Base-by-base conservation (phyloP, 2,888 invertebrate species). In the Beris chalybata region DNA sequence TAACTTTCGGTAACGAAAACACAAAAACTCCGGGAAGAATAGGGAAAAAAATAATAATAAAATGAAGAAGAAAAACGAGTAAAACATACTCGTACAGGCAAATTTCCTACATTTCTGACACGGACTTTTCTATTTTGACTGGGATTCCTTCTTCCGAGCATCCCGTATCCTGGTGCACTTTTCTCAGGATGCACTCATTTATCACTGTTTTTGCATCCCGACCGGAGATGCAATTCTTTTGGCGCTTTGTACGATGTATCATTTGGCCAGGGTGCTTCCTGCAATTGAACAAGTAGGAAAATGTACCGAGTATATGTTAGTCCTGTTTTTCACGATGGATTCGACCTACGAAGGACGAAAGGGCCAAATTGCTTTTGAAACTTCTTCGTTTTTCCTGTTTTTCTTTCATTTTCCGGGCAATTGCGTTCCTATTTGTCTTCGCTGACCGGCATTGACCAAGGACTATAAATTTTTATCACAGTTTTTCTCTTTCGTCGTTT, bases 391-490 rank as follows among this genome's bases (percentile, higher is more conserved):
- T 38, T 38, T n/a, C 43, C 43, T 38, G 55, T 56, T 56, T 56
- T 56, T 38, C 55, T 56, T 56, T 38, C 43, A 54, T 54, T 31
- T 54, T 54, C 54, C 54, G 12, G 31, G 31, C 54, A 31, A 54
- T 30, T 54, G 54, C 54, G 32, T n/a, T 9, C 22, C 9, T 54
- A 31, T 12, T 31, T 31, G 30, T 54, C 54, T 31, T 11, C 54
- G 31, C 9, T 54, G 54, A 31, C 54, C 54, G 31, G 6, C 54
- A 22, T 31, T 31, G 54, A 31, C 54, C 54, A 32, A 54, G 13
- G 31, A 12, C 54, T 54, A 54, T 54, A 54, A 54, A 54, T 54
- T 54, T 54, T 54, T 54, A 22, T 4, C 29, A 9, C 54, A 32
- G 30, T 32, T 54, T 4, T n/a, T 54, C 31, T 54, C 31, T 54